Percentiles rank a stretch among this genome's conserved stretches.
phyloP scores from a whole-genome alignment of 1,140 invertebrate species.

The Diabrotica undecimpunctata region DNA sequence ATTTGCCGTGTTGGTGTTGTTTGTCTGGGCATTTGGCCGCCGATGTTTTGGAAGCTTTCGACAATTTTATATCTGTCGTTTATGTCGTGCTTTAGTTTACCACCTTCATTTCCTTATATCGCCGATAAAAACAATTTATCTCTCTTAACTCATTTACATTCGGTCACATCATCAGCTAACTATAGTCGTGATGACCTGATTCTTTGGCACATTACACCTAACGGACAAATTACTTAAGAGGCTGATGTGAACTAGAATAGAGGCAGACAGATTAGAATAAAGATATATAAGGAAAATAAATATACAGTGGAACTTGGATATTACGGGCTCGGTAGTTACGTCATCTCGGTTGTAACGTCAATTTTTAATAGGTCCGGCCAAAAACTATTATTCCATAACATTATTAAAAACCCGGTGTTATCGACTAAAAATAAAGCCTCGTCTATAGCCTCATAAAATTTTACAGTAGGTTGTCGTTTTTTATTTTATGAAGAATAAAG shows the following conservation, averaged over 20 bases:
- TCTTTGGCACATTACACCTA: not conserved
- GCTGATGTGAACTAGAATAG: not conserved
- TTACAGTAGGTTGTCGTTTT: too few species aligned
- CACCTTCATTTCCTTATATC: constrained; percentile 35
- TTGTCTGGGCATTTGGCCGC: constrained; percentile 32
- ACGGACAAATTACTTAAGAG: constrained; percentile 20
- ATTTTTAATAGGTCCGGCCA: too few species aligned
- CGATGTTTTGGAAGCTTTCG: constrained; percentile 24
- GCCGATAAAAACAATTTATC: constrained; percentile 20
- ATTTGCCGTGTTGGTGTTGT: constrained; percentile 18
- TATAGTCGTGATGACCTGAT: not conserved
- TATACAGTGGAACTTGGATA: too few species aligned
- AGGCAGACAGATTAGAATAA: too few species aligned
- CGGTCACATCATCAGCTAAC: not conserved
- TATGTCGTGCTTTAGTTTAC: constrained; percentile 31
- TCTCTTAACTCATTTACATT: constrained; percentile 1
- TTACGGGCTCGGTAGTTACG: too few species aligned
- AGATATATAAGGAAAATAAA: too few species aligned
- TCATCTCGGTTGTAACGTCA: too few species aligned
- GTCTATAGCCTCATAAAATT: too few species aligned
- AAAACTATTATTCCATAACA: too few species aligned
- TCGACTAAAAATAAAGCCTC: too few species aligned
- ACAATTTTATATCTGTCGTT: constrained; percentile 28
- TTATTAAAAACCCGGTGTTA: too few species aligned
- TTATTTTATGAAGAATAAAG: too few species aligned